Conservation (phyloP, 2,113 vertebrate species). For the Actenoides hombroni region DNA sequence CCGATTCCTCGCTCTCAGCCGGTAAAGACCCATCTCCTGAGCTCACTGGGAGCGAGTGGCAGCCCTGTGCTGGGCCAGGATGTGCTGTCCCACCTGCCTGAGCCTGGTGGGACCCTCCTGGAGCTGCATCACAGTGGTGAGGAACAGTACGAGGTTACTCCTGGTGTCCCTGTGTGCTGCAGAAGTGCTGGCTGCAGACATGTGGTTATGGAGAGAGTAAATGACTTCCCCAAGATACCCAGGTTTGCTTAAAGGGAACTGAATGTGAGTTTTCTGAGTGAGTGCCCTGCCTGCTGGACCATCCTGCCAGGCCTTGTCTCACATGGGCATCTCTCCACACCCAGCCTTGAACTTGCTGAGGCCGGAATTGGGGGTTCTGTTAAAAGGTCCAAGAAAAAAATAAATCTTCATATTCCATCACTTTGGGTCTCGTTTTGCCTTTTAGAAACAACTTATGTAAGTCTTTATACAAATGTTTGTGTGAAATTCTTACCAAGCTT, state of each 20-base stretch:
- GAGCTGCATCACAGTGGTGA: accelerated
- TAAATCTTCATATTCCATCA: background rate
- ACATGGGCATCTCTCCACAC: accelerated
- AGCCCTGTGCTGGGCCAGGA: background rate
- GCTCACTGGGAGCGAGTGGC: background rate
- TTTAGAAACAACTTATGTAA: background rate
- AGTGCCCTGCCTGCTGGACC: background rate
- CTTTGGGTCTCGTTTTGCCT: background rate
- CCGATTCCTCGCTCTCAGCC: background rate
- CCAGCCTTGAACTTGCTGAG: background rate
- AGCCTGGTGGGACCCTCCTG: background rate
- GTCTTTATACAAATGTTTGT: background rate
- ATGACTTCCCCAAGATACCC: background rate
- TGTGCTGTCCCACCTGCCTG: background rate
- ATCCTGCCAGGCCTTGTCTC: background rate
- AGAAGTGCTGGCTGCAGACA: no score
- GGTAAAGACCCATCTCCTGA: background rate
- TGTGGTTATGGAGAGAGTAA: background rate
- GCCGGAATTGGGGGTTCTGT: background rate
- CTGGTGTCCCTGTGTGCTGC: background rate
- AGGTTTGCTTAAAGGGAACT: background rate
- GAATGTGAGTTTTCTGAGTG: background rate
- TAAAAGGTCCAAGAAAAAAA: background rate
- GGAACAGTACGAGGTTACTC: background rate
- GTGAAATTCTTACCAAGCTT: background rate